phyloP scores from a whole-genome alignment of 1,140 invertebrate genomes.

The Brachionus asplanchnoidis region DNA sequence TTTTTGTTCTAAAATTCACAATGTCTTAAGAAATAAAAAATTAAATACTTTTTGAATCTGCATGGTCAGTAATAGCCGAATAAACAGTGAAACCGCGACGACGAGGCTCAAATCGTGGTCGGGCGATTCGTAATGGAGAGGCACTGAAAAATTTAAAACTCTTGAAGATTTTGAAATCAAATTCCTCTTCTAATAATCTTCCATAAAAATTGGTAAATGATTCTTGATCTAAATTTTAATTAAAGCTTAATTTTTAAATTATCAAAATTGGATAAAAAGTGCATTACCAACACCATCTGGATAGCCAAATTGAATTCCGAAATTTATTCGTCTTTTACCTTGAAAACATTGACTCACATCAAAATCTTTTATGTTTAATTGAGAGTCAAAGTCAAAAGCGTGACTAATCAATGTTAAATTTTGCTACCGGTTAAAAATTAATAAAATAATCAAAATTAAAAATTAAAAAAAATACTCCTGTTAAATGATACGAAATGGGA shows the following conservation, averaged over 20 bases:
- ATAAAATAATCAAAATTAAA: not conserved
- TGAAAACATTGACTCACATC: slow-evolving; percentile 36
- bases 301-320: slow-evolving; percentile 24
- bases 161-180: slow-evolving; percentile 4
- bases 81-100: not conserved
- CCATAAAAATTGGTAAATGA: slow-evolving; percentile 28
- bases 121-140: slow-evolving; percentile 24
- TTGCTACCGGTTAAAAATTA: not conserved
- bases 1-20: too few species aligned
- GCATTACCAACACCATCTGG: slow-evolving; percentile 7
- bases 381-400: slow-evolving; percentile 32
- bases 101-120: slow-evolving; percentile 4
- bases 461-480: not conserved
- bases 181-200: not conserved
- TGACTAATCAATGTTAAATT: slow-evolving; percentile 11
- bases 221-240: not conserved
- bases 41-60: slow-evolving; percentile 18
- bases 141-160: slow-evolving; percentile 19
- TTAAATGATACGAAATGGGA: slow-evolving; percentile 18
- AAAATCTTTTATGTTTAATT: not conserved
- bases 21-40: too few species aligned
- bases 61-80: not conserved
- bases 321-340: slow-evolving; percentile 20
- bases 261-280: not conserved
- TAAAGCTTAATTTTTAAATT: not conserved